Evolutionary conservation across 2,113 vertebrate genomes (phyloP).

Genomic region (Nycticebus coucang): DNA sequence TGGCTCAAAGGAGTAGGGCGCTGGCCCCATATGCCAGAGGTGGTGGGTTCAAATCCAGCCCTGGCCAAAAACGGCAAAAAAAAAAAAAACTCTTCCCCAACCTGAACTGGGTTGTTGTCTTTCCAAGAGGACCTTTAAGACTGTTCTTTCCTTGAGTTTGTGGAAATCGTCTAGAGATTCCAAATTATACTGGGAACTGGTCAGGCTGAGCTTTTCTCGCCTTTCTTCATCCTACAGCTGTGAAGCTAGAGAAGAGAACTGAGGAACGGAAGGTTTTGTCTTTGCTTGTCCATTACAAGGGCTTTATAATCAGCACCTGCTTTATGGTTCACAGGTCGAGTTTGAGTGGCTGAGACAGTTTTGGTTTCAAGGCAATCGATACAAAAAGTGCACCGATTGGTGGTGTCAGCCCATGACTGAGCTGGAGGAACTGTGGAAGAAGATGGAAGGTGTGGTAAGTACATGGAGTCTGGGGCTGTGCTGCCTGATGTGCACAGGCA

Average conservation of each 20-base stretch:
- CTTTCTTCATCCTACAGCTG: neutral
- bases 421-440: slow-evolving; percentile 93
- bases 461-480: fast-evolving
- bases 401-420: slow-evolving; percentile 93
- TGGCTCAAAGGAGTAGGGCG: too few relatives aligned
- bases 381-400: slow-evolving; percentile 93
- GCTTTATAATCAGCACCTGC: neutral
- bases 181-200: neutral
- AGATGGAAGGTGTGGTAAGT: slow-evolving; percentile 96
- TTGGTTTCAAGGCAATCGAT: slow-evolving; percentile 97
- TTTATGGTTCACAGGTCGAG: slow-evolving; percentile 89
- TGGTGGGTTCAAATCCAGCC: too few relatives aligned
- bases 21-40: too few relatives aligned
- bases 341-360: slow-evolving; percentile 98
- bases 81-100: neutral
- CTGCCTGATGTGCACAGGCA: neutral
- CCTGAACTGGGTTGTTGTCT: neutral
- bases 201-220: slow-evolving; percentile 29
- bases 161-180: slow-evolving; percentile 10
- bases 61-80: too few relatives aligned
- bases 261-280: neutral
- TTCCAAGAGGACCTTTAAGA: neutral
- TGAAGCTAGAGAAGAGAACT: slow-evolving; percentile 10
- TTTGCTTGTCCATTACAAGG: neutral
- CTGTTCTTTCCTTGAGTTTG: neutral